Evolutionary conservation across 2,888 invertebrate genomes (phyloP).

Genomic region (Synanthedon andrenaeformis): DNA sequence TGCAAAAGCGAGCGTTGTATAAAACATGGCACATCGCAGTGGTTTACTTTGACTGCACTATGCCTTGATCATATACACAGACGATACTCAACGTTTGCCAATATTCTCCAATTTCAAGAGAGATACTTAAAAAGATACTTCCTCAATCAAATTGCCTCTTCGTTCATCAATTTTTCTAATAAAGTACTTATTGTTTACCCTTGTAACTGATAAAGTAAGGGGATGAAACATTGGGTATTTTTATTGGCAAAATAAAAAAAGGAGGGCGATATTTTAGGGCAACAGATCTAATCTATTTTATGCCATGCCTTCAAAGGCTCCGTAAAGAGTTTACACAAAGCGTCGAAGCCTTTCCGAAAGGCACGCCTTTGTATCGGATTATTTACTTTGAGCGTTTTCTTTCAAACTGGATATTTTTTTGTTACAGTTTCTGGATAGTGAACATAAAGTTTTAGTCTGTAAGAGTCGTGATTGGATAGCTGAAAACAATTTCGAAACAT

Average conservation of each 20-base stretch:
- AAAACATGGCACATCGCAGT: too few relatives aligned
- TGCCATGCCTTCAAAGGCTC: neutral
- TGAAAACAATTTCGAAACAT: too few relatives aligned
- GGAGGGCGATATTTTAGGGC: neutral
- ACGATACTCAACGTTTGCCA: too few relatives aligned
- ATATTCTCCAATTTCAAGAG: too few relatives aligned
- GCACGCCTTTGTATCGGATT: neutral
- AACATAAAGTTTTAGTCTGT: too few relatives aligned
- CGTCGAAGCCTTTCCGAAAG: neutral
- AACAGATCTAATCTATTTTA: neutral
- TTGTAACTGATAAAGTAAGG: neutral
- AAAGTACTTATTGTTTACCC: neutral
- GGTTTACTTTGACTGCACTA: too few relatives aligned
- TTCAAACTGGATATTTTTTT: neutral
- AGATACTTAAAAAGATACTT: too few relatives aligned
- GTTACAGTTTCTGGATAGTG: constrained; percentile 2
- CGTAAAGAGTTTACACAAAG: constrained; percentile 1
- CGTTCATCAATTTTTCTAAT: too few relatives aligned
- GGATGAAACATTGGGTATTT: neutral
- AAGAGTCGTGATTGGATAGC: too few relatives aligned
- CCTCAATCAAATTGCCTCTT: too few relatives aligned
- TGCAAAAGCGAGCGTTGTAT: too few relatives aligned
- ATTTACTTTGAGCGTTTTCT: neutral
- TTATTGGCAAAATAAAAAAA: neutral
- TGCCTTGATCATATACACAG: too few relatives aligned